Percentiles rank a stretch among this genome's conserved stretches.
These are phyloP conservation scores for Blera fallax DNA, from an alignment of 2,888 invertebrate genomes.

Conservation along the genomic window DNA sequence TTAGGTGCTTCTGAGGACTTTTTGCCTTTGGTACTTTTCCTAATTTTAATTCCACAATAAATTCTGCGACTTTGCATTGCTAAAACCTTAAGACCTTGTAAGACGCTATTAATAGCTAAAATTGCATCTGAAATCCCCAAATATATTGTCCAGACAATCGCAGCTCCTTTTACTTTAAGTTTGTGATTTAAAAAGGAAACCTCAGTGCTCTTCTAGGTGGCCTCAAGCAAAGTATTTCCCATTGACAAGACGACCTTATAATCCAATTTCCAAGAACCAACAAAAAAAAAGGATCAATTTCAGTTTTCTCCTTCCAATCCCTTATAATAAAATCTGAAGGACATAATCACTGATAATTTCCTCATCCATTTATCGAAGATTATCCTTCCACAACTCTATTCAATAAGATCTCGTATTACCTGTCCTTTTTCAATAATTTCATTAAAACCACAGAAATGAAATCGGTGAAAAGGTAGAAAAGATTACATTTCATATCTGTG, in stretches of 20 bases:
- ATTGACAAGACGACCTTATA: slow-evolving; percentile 25
- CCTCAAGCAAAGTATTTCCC: background rate
- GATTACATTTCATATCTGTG: slow-evolving; percentile 55
- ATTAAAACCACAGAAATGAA: slow-evolving; percentile 52
- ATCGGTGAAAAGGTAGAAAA: slow-evolving; percentile 16
- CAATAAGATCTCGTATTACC: slow-evolving; percentile 47
- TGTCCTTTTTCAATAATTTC: slow-evolving; percentile 30
- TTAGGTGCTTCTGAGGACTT: no score
- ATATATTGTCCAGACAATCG: no score
- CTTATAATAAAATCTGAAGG: slow-evolving; percentile 9
- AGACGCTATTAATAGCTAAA: no score
- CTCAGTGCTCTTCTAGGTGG: no score
- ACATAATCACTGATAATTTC: slow-evolving; percentile 60
- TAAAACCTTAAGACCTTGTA: no score
- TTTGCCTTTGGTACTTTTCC: no score
- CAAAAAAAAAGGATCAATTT: slow-evolving; percentile 25
- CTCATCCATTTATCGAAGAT: slow-evolving; percentile 60
- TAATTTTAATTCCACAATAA: no score
- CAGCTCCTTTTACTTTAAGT: no score
- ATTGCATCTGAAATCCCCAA: no score
- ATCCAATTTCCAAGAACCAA: background rate
- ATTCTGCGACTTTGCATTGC: no score
- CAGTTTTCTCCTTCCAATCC: background rate
- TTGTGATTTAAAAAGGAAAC: no score
- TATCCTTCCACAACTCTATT: slow-evolving; percentile 49